Base-by-base conservation (phyloP, 2,888 invertebrate genomes). In the Flexamia atlantica region DNA sequence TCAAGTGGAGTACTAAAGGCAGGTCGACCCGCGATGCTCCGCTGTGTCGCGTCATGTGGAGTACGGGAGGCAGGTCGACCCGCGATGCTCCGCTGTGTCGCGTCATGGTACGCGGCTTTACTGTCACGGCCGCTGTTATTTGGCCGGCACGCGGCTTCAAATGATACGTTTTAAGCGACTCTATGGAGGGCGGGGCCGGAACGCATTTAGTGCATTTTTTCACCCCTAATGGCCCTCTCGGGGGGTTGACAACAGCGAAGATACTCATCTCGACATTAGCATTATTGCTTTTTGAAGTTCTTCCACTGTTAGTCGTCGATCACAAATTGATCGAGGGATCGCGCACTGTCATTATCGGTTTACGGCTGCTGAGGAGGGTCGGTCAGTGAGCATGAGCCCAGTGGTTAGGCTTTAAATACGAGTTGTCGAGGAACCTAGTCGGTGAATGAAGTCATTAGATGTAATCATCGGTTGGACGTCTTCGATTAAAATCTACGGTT, bases 171-270 rank as follows among this genome's bases (percentile, higher is more conserved):
- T 50, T 25, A 20, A 40, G 32, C 72, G 72, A 20, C 68, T 32
- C 68, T 53, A 53, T 53, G 68, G 28, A 2, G 76, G 76, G 76
- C 76, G 76, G 23, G 76, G n/a, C 50, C 76, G 76, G 76, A 25
- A 25, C 23, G 72, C 72, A 40, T 36, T 72, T 72, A 72, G 20
- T 30, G 50, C 76, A 50, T 76, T 76, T 76, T 76, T 76, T 76
- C 50, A 23, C 23, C 76, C 76, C 76, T 76, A 28, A 76, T 50
- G 28, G 76, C n/a, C 76, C 50, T 3, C 50, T n/a, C 9, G 7
- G 42, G 32, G 76, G 76, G 72, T 36, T 36, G 36, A 68, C 68
- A 68, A 68, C 68, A 9, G 7, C 25, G 30, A 30, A 32, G 68
- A 28, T 23, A 12, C 68, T 28, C 68, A 17, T 32, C 60, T 60